A percentile compares a stretch with the other conserved stretches of the same genome.
Conservation (phyloP, 2,888 invertebrate species). For the Lithophane socia region DNA sequence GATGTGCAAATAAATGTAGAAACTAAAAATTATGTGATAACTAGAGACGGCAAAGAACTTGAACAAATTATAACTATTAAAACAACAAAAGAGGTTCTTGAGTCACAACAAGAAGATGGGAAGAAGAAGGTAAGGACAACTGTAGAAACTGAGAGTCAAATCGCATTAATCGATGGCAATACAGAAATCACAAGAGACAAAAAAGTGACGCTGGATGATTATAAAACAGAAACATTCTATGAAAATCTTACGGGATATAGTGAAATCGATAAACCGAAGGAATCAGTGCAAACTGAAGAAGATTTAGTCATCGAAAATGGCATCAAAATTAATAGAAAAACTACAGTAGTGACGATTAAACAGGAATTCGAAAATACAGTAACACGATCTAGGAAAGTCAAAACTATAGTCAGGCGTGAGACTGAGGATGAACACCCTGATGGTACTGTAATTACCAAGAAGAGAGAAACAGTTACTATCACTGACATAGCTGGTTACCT, state of each 20-base stretch:
- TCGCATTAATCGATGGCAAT: conserved; percentile 79
- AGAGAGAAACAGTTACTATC: conserved; percentile 85
- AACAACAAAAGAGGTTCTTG: conserved; percentile 82
- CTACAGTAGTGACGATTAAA: conserved; percentile 78
- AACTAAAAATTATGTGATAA: conserved; percentile 74
- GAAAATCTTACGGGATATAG: conserved; percentile 80
- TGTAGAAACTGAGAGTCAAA: conserved; percentile 81
- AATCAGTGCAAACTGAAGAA: conserved; percentile 73
- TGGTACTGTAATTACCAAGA: conserved; percentile 84
- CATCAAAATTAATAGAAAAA: conserved; percentile 79
- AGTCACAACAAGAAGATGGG: conserved; percentile 71
- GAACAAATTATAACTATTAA: conserved; percentile 83
- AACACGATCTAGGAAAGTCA: conserved; percentile 79
- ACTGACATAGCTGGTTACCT: conserved; percentile 79
- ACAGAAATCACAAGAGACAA: conserved; percentile 85
- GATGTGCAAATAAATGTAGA: conserved; percentile 74
- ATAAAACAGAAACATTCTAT: conserved; percentile 76
- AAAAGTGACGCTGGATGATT: conserved; percentile 83
- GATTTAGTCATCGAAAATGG: conserved; percentile 78
- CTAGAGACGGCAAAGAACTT: conserved; percentile 77
- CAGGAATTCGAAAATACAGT: conserved; percentile 81
- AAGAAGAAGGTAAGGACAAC: conserved; percentile 84
- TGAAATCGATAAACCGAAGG: conserved; percentile 77
- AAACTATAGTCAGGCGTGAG: conserved; percentile 79
- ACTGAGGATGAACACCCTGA: conserved; percentile 85